Percentiles rank a stretch among this genome's conserved stretches.
phyloP scores from a whole-genome alignment of 2,113 vertebrate genomes.

The Oenanthe melanoleuca region DNA sequence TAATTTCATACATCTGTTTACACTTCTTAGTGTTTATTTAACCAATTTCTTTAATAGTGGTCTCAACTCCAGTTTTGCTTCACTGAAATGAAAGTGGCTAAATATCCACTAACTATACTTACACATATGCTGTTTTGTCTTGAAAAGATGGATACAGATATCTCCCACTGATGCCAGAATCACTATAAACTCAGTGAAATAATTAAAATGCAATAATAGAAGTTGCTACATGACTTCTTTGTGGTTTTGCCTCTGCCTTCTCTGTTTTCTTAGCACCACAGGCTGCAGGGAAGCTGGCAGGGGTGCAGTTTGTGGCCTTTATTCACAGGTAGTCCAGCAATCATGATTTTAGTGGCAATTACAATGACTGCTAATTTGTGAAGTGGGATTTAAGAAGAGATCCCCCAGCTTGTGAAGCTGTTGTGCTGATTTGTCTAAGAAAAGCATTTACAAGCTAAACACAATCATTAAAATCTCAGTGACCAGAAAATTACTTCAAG shows the following conservation, averaged over 20 bases:
- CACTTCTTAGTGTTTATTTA: not conserved
- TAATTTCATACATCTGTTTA: not conserved
- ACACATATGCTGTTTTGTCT: fast-evolving
- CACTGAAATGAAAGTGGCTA: not conserved
- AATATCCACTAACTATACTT: not conserved
- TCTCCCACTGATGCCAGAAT: not conserved
- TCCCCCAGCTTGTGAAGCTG: slow-evolving; percentile 48
- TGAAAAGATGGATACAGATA: not conserved
- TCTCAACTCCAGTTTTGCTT: not conserved
- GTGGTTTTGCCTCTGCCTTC: not conserved
- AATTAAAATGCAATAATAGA: not conserved
- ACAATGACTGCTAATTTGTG: slow-evolving; percentile 14
- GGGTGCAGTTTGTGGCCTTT: slow-evolving; percentile 3
- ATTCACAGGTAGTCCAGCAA: slow-evolving; percentile 23
- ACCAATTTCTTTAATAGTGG: not conserved
- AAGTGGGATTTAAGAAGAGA: slow-evolving; percentile 44
- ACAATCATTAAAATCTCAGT: slow-evolving; percentile 59
- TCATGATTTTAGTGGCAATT: slow-evolving; percentile 57
- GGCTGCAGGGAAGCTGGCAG: not conserved
- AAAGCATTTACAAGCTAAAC: slow-evolving; percentile 56
- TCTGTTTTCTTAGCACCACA: not conserved
- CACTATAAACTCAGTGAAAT: not conserved
- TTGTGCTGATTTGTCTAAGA: slow-evolving; percentile 58
- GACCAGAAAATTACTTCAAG: slow-evolving; percentile 42
- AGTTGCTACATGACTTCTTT: not conserved